phyloP scores from a whole-genome alignment of 37 sponge, comb jelly and placozoan genomes.

The Aphrocallistes beatrix region DNA sequence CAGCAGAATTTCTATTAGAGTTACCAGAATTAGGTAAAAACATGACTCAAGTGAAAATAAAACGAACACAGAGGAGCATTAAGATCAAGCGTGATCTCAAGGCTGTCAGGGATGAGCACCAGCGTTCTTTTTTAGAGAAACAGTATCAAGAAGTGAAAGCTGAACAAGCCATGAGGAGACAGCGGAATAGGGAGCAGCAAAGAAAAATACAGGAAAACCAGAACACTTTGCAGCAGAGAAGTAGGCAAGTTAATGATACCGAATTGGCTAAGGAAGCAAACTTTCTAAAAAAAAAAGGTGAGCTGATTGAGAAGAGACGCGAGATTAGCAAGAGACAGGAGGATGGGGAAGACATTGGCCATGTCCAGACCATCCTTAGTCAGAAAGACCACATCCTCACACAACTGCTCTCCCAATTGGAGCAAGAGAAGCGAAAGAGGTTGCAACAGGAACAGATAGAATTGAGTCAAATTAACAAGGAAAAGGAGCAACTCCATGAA shows the following conservation, averaged over 20 bases:
- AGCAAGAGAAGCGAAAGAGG: neutral
- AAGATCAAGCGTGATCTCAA: neutral
- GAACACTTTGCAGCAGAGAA: neutral
- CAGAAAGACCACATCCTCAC: neutral
- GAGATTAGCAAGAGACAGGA: slow-evolving; percentile 7
- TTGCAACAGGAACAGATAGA: neutral
- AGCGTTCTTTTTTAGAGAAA: neutral
- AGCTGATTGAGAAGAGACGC: slow-evolving; percentile 11
- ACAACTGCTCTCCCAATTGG: neutral
- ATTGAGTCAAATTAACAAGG: neutral
- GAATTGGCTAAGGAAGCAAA: neutral
- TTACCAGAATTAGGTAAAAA: neutral
- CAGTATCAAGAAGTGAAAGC: neutral
- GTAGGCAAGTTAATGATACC: neutral
- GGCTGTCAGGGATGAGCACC: neutral
- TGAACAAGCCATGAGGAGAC: neutral
- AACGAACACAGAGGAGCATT: neutral
- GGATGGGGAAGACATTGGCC: neutral
- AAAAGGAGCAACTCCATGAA: neutral
- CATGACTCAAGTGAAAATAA: neutral
- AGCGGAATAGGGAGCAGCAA: neutral
- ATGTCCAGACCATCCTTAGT: neutral
- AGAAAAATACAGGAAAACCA: neutral
- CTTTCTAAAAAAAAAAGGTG: neutral
- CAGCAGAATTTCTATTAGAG: neutral